Evolutionary conservation across 1,140 invertebrate genomes (phyloP).

Genomic region (Pseudomyrmex flavicornis): DNA sequence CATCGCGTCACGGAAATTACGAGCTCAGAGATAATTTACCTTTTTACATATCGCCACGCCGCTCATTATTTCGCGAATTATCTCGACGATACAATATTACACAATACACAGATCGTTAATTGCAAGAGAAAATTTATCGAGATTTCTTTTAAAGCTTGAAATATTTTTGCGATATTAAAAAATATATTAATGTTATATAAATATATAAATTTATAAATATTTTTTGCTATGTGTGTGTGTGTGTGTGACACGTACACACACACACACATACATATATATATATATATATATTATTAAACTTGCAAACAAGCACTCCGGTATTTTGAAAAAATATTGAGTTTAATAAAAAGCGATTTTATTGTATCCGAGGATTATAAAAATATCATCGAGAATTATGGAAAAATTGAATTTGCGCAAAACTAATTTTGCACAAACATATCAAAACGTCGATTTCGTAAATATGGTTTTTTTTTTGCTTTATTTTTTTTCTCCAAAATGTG

Average conservation of each 20-base stretch:
- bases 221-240: neutral
- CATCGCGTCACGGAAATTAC: neutral
- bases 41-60: no score
- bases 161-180: neutral
- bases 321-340: slow-evolving; percentile 16
- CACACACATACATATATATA: no score
- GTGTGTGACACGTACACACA: no score
- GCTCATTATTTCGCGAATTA: neutral
- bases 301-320: neutral
- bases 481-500: slow-evolving; percentile 3
- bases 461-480: slow-evolving; percentile 1
- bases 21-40: neutral
- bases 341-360: slow-evolving; percentile 9
- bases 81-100: neutral
- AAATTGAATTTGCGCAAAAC: slow-evolving; percentile 3
- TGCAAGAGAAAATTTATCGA: neutral
- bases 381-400: slow-evolving; percentile 19
- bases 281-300: neutral
- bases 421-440: slow-evolving; percentile 5
- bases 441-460: slow-evolving; percentile 29
- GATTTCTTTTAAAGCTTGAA: neutral
- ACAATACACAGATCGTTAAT: neutral
- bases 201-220: neutral
- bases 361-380: neutral
- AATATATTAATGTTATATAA: neutral